Evolutionary conservation across 1,140 invertebrate species (phyloP).

Genomic region (Calliopsis andreniformis): DNA sequence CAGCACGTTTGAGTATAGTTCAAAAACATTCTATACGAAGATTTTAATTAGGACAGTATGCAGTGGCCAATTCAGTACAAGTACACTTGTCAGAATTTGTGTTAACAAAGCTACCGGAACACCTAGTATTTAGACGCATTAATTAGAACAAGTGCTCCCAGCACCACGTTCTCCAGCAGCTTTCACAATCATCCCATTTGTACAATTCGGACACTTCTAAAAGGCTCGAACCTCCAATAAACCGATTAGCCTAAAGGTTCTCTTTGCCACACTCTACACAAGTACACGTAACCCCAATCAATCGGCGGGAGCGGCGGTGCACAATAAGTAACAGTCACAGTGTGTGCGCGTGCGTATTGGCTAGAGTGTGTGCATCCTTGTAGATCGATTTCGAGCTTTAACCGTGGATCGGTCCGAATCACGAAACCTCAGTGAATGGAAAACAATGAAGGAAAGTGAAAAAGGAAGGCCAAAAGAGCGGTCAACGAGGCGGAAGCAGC

Average conservation of each 20-base stretch:
- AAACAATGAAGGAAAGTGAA: slow-evolving; percentile 45
- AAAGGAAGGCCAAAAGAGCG: slow-evolving; percentile 18
- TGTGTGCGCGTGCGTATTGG: no score
- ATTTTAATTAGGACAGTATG: no score
- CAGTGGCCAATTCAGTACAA: no score
- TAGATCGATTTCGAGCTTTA: slow-evolving; percentile 58
- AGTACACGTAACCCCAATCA: slow-evolving; percentile 35
- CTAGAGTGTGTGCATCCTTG: slow-evolving; percentile 23
- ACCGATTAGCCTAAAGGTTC: slow-evolving; percentile 57
- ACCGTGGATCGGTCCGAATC: slow-evolving; percentile 33
- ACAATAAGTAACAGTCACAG: slow-evolving; percentile 48
- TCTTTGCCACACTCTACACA: slow-evolving; percentile 12
- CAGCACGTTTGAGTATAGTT: no score
- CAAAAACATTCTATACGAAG: no score
- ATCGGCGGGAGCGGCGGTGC: slow-evolving; percentile 12
- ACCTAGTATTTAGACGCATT: not conserved
- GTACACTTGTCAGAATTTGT: no score
- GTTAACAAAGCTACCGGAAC: no score
- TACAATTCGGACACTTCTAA: slow-evolving; percentile 32
- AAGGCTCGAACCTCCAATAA: slow-evolving; percentile 35
- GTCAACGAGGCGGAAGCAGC: not conserved
- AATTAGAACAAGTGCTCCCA: not conserved
- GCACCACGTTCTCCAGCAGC: not conserved
- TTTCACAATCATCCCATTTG: slow-evolving; percentile 38
- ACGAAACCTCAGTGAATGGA: slow-evolving; percentile 5